Evolutionary conservation across 2,113 vertebrate species (phyloP).

Genomic region (Himantopus leucocephalus): DNA sequence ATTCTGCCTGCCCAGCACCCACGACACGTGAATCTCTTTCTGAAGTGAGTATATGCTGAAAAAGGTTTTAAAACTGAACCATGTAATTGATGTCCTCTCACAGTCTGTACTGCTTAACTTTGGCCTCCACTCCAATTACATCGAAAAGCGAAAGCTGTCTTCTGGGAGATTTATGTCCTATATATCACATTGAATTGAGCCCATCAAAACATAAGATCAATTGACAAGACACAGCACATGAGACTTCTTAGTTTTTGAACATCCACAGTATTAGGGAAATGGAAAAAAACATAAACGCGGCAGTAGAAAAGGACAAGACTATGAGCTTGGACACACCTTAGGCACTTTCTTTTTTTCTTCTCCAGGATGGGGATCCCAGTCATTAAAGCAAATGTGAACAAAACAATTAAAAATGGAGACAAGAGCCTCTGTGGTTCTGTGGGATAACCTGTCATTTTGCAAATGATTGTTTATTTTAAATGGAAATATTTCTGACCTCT

Average conservation of each 20-base stretch:
- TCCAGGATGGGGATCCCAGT: neutral
- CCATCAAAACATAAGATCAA: neutral
- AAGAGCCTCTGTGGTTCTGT: neutral
- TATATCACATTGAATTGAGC: neutral
- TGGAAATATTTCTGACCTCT: neutral
- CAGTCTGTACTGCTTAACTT: neutral
- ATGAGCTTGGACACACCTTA: neutral
- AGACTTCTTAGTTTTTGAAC: neutral
- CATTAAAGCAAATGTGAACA: neutral
- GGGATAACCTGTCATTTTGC: neutral
- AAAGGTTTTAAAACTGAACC: neutral
- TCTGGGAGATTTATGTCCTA: neutral
- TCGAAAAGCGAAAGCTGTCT: conserved; percentile 6
- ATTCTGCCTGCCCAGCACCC: neutral
- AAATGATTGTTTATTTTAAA: neutral
- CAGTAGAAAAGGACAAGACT: neutral
- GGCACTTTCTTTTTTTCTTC: neutral
- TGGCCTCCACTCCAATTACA: neutral
- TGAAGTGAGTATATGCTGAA: neutral
- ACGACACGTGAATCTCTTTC: neutral
- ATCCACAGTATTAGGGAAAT: neutral
- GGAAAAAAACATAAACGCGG: neutral
- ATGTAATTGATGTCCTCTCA: neutral
- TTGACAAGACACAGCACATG: neutral
- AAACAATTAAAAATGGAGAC: neutral